Evolutionary conservation across 2,888 invertebrate species (phyloP).

Genomic region (Lepetodrilus schrolli): DNA sequence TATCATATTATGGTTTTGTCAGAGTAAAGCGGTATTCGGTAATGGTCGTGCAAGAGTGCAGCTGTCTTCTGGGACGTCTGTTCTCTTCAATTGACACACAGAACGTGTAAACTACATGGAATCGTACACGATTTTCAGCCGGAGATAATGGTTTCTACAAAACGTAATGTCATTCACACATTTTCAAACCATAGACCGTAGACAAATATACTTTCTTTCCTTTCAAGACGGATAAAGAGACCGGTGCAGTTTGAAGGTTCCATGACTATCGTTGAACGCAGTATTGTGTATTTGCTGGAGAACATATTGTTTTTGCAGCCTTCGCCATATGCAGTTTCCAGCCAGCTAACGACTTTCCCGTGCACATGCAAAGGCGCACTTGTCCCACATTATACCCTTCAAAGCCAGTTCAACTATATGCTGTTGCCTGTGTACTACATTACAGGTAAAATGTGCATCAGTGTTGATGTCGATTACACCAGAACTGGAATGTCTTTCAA

Average conservation of each 20-base stretch:
- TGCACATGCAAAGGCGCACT: neutral
- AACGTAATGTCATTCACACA: slow-evolving; percentile 8
- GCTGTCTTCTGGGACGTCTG: too few species aligned
- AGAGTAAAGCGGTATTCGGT: too few species aligned
- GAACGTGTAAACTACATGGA: slow-evolving; percentile 11
- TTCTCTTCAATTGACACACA: too few species aligned
- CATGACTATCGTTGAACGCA: neutral
- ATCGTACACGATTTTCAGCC: slow-evolving; percentile 3
- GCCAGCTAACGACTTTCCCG: slow-evolving; percentile 1
- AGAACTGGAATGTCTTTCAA: neutral
- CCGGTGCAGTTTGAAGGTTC: neutral
- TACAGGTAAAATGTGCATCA: too few species aligned
- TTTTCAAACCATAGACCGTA: slow-evolving; percentile 10
- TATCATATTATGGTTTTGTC: too few species aligned
- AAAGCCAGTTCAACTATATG: too few species aligned
- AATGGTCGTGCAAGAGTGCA: too few species aligned
- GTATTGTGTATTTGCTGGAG: slow-evolving; percentile 5
- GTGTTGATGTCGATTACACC: slow-evolving; percentile 12
- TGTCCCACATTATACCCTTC: neutral
- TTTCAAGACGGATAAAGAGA: slow-evolving; percentile 21
- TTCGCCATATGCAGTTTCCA: slow-evolving; percentile 18
- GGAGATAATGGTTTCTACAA: slow-evolving; percentile 4
- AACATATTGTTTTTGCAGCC: slow-evolving; percentile 22
- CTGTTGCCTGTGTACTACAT: too few species aligned
- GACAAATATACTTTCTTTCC: slow-evolving; percentile 20